Base-by-base conservation (phyloP, 2,113 vertebrate genomes). In the Illadopsis cleaveri region DNA sequence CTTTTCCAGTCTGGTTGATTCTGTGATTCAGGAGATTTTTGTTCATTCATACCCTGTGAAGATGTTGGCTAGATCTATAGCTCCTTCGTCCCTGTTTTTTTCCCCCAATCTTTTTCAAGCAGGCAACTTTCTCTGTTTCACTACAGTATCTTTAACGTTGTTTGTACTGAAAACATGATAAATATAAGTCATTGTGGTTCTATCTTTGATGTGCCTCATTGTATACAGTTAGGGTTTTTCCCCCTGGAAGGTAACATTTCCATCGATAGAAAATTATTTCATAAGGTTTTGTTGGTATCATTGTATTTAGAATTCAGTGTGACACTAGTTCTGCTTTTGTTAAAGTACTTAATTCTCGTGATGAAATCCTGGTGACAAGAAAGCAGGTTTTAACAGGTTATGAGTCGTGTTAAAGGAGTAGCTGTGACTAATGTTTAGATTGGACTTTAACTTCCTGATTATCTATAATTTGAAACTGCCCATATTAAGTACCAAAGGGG, bases 211-310 rank as follows among this genome's bases (percentile, higher is more conserved):
- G 16, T 72, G 12, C 33, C 17, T 90, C 14, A 0, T 48, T 65
- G 12, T 40, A 18, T 48, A 12, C 15, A 17, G 17, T 35, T 68
- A 8, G 11, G 12, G 2, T 1, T 50, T 57, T 65, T 40, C 12
- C 4, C 11, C 21, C 19, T 4, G 6, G 37, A 62, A 61, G 31
- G 15, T 56, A 53, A 45, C 16, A 42, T 10, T 38, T 66, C 44
- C 3, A 3, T 38, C 4, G 1, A 7, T 30, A 54, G 42, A 61
- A 83, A 70, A 61, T 19, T 44, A 19, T 42, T 70, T 38, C 2
- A 0, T 53, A 45, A 70, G 15, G 18, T 75, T 65, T 53, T 0
- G 0, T 15, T 11, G 5, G 27, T 44, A 28, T 70, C 3, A 0
- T 5, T 64, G 23, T 19, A 24, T 57, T 77, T 61, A 25, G 58